These are phyloP conservation scores for Gobio occitaniae DNA, from an alignment of 2,797 vertebrate species.

Conservation along the genomic window DNA sequence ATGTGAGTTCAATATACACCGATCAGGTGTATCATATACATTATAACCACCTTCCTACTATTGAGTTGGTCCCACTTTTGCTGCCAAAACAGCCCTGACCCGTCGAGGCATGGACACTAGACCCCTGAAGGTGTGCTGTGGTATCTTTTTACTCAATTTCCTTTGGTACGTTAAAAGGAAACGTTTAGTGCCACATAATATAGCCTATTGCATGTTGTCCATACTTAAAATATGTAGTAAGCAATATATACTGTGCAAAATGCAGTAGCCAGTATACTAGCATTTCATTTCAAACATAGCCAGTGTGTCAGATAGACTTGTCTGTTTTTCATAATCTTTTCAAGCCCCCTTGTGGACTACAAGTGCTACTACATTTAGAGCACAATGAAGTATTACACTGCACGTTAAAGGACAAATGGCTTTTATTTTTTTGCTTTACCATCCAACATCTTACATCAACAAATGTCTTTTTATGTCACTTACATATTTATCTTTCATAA, in stretches of 20 bases:
- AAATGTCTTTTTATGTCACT: background rate
- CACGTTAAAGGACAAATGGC: background rate
- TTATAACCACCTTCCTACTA: too few relatives aligned
- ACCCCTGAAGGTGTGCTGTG: too few relatives aligned
- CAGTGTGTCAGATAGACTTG: background rate
- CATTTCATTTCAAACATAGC: too few relatives aligned
- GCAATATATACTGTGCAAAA: background rate
- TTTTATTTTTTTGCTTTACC: slow-evolving; percentile 11
- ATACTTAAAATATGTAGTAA: too few relatives aligned
- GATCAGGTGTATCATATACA: too few relatives aligned
- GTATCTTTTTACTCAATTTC: too few relatives aligned
- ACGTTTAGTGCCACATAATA: background rate
- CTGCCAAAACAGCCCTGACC: too few relatives aligned
- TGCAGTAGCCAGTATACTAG: background rate
- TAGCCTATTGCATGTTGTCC: background rate
- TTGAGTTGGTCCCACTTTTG: too few relatives aligned
- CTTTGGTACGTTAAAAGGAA: background rate
- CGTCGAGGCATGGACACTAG: too few relatives aligned
- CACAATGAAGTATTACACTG: background rate
- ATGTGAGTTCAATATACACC: background rate
- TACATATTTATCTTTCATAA: slow-evolving; percentile 10
- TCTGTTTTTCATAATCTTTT: background rate
- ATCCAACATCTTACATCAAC: slow-evolving; percentile 3
- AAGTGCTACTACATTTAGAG: background rate
- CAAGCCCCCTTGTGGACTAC: background rate